Conservation (phyloP, 2,888 invertebrate genomes). For the Dexiosoma caninum region DNA sequence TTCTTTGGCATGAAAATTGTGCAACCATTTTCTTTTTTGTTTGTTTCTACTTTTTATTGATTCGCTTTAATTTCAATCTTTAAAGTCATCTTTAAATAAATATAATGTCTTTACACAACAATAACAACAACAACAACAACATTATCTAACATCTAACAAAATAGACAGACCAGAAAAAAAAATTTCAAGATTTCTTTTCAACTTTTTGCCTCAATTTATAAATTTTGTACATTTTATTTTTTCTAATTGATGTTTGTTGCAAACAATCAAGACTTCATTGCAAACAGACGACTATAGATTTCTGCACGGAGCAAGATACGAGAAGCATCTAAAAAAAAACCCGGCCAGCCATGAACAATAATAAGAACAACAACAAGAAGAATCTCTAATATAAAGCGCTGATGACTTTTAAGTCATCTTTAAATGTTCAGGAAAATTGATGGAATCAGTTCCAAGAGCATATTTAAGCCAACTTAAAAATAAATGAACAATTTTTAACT, state of each 20-base stretch:
- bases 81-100: slow-evolving; percentile 58
- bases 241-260: slow-evolving; percentile 64
- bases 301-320: neutral
- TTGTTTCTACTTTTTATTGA: slow-evolving; percentile 11
- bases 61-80: slow-evolving; percentile 47
- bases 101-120: slow-evolving; percentile 63
- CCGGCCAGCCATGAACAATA: neutral
- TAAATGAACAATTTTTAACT: neutral
- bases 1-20: slow-evolving; percentile 3
- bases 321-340: neutral
- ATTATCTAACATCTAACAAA: slow-evolving; percentile 58
- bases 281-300: neutral
- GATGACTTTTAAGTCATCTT: slow-evolving; percentile 61
- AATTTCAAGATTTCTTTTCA: too few relatives aligned
- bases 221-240: slow-evolving; percentile 45
- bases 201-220: slow-evolving; percentile 10
- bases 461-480: neutral
- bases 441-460: slow-evolving; percentile 47
- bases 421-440: slow-evolving; percentile 42
- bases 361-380: neutral
- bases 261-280: slow-evolving; percentile 57
- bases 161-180: slow-evolving; percentile 3
- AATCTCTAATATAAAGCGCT: slow-evolving; percentile 48
- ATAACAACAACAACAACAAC: slow-evolving; percentile 18
- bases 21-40: neutral